Evolutionary conservation across 2,888 invertebrate species (phyloP), one percentile per base, ranked within the genome.

Genomic region (Calliopum simillimum): DNA sequence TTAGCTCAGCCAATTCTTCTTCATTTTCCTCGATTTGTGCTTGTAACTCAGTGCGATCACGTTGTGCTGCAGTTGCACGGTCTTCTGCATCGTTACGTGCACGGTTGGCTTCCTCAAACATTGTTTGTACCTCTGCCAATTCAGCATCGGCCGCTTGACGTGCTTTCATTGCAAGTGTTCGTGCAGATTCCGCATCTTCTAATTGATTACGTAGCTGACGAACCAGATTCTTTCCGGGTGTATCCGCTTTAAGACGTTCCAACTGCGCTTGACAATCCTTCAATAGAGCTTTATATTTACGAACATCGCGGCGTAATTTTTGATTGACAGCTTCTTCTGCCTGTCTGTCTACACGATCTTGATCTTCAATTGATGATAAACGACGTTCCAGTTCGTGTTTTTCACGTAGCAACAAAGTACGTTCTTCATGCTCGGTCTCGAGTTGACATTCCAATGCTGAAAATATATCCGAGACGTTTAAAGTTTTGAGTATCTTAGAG

Each of bases 181-280:
- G 89, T 0, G 96, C 92, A 73, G 95, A 92, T 82, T 98, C 97
- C 0, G 95, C 89, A 82, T 98, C 98, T 85, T 98, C 98, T 77
- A 98, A 88, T 89, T 94, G 94, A 84, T 94, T 94, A 79, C 92
- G 90, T 53, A 95, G 87, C 79, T 94, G 93, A 77, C 94, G 87
- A 62, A 94, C 90, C 75, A 93, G 89, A 33, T 91, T 89, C 81
- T 94, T 95, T 76, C 92, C 93, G 0, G 95, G 93, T 14, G 94
- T 93, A 75, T 96, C 95, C 44, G 93, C 93, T 83, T 95, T 95
- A 43, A 93, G 92, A 74, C 96, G 92, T 79, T 97, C 95, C 69
- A 98, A 87, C 89, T 97, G 95, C 0, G 94, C 91, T 81, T 98
- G 97, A 1, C 98, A 96, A 84, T 98, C 98, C 76, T 94, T 91